phyloP scores from a whole-genome alignment of 2,888 invertebrate species.

The Fragum whitleyi region DNA sequence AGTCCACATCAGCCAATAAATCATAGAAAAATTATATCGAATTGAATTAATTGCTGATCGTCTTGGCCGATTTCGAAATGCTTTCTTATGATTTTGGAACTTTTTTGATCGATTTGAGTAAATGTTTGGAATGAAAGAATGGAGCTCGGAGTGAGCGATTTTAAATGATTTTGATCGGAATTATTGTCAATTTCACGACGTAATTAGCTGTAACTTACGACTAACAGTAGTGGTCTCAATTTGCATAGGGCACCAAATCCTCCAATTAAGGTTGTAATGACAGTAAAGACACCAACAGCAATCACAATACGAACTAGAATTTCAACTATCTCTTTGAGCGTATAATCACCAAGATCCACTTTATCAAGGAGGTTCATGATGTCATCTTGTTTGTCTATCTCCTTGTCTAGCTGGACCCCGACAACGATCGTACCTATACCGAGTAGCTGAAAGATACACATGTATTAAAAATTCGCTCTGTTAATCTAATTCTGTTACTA shows the following conservation, averaged over 20 bases:
- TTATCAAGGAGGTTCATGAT: slow-evolving; percentile 46
- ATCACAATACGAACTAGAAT: slow-evolving; percentile 44
- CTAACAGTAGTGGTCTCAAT: slow-evolving; percentile 33
- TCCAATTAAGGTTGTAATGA: slow-evolving; percentile 53
- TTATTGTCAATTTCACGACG: too few species aligned
- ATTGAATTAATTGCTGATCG: too few species aligned
- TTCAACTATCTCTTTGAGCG: slow-evolving; percentile 35
- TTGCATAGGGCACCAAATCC: slow-evolving; percentile 52
- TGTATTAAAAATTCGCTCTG: too few species aligned
- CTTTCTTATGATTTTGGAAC: too few species aligned
- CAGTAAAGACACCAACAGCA: slow-evolving; percentile 42
- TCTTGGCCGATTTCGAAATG: too few species aligned
- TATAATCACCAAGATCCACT: slow-evolving; percentile 41
- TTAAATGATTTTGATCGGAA: too few species aligned
- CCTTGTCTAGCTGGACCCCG: slow-evolving; percentile 34
- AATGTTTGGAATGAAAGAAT: too few species aligned
- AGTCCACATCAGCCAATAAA: too few species aligned
- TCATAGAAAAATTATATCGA: too few species aligned
- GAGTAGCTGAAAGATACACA: slow-evolving; percentile 35
- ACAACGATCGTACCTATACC: slow-evolving; percentile 49
- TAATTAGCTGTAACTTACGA: slow-evolving; percentile 50
- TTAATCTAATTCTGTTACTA: too few species aligned
- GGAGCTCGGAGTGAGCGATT: too few species aligned
- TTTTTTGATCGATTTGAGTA: too few species aligned
- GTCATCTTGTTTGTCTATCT: slow-evolving; percentile 42